Percentiles rank a stretch among this genome's conserved stretches.
These are phyloP conservation scores for Campoletis raptor DNA, from an alignment of 2,888 invertebrate species.

Conservation along the genomic window DNA sequence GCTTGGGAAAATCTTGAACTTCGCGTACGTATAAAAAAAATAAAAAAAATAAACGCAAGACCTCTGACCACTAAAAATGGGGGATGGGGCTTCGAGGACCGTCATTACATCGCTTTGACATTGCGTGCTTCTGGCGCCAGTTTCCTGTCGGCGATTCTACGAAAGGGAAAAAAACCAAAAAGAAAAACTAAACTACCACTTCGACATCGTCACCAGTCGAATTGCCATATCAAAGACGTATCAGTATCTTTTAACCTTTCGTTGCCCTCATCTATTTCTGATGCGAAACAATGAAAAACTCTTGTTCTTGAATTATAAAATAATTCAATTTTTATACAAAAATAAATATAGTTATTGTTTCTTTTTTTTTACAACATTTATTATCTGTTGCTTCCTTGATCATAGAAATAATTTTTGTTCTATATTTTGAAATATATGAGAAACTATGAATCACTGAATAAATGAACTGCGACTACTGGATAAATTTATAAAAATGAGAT, in stretches of 20 bases:
- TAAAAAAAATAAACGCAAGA: slow-evolving; percentile 8
- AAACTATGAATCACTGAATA: too few relatives aligned
- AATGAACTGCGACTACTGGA: too few relatives aligned
- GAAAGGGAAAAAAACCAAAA: slow-evolving; percentile 39
- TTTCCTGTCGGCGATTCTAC: slow-evolving; percentile 57
- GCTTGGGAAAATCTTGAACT: slow-evolving; percentile 43
- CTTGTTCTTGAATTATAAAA: neutral
- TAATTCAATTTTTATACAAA: neutral
- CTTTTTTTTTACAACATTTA: too few relatives aligned
- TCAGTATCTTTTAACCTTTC: neutral
- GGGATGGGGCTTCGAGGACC: neutral
- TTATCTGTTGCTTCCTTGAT: too few relatives aligned
- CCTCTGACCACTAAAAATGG: slow-evolving; percentile 5
- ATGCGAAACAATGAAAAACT: neutral
- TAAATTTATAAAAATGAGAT: neutral
- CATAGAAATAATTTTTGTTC: too few relatives aligned
- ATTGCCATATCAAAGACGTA: slow-evolving; percentile 23
- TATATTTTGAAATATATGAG: too few relatives aligned
- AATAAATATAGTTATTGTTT: too few relatives aligned
- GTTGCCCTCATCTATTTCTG: slow-evolving; percentile 6
- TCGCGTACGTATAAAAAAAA: slow-evolving; percentile 1
- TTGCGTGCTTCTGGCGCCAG: slow-evolving; percentile 65
- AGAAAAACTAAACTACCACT: slow-evolving; percentile 15
- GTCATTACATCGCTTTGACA: slow-evolving; percentile 68
- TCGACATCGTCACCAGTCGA: slow-evolving; percentile 57